phyloP scores from a whole-genome alignment of 2,797 vertebrate genomes.

The Nyctibius grandis region DNA sequence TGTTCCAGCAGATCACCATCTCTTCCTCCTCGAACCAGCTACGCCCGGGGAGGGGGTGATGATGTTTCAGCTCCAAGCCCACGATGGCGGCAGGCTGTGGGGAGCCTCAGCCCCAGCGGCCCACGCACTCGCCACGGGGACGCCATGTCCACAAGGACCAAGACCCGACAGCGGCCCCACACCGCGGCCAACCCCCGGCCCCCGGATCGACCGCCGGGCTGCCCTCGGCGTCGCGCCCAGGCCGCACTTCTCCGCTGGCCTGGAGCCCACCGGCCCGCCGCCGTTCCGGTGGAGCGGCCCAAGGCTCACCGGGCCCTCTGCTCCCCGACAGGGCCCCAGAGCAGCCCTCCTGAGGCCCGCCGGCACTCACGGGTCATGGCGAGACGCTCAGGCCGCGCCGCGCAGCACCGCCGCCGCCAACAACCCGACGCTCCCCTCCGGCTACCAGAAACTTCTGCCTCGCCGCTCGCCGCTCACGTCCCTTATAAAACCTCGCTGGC shows the following conservation, averaged over 20 bases:
- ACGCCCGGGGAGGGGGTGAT: accelerated
- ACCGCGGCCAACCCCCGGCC: accelerated
- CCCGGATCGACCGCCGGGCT: accelerated
- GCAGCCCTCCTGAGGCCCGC: not conserved
- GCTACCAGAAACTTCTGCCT: not conserved
- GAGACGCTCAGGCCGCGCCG: not conserved
- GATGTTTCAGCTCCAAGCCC: too few species aligned
- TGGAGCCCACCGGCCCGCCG: too few species aligned
- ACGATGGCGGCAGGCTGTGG: accelerated
- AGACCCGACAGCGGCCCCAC: too few species aligned
- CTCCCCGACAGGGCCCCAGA: accelerated
- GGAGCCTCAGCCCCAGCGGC: too few species aligned
- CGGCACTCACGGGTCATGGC: conserved; percentile 65
- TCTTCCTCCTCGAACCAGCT: accelerated
- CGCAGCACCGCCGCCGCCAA: not conserved
- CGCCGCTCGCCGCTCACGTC: accelerated
- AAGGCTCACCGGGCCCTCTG: not conserved
- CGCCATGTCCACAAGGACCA: accelerated
- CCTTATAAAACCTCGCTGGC: accelerated
- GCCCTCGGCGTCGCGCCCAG: too few species aligned
- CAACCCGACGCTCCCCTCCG: too few species aligned
- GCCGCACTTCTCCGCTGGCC: not conserved
- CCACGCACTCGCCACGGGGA: too few species aligned
- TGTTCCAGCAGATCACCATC: not conserved
- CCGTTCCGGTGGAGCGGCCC: not conserved